Conservation (phyloP, 2,888 invertebrate species). For the Archaeoteleia sp. region DNA sequence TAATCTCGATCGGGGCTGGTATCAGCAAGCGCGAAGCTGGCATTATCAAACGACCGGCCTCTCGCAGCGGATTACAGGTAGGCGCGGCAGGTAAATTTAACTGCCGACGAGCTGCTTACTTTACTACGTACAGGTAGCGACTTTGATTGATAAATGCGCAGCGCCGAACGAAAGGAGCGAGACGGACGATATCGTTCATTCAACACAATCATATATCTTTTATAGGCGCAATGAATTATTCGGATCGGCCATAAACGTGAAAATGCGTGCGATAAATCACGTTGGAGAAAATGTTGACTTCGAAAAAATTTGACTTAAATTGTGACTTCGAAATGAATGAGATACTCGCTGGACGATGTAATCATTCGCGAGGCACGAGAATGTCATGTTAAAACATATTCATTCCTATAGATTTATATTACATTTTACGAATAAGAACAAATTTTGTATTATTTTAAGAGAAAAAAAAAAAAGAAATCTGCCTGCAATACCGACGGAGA, state of each 20-base stretch:
- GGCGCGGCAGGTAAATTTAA: constrained; percentile 26
- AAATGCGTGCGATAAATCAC: constrained; percentile 31
- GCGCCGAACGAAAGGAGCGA: constrained; percentile 16
- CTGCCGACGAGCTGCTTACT: constrained; percentile 11
- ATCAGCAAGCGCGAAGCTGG: constrained; percentile 20
- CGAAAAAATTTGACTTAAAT: too few relatives aligned
- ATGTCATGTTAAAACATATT: too few relatives aligned
- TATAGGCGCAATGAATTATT: constrained; percentile 34
- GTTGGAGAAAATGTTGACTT: neutral
- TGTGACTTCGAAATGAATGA: neutral
- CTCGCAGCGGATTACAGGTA: constrained; percentile 22
- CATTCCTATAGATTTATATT: too few relatives aligned
- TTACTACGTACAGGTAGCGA: constrained; percentile 24
- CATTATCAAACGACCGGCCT: constrained; percentile 21
- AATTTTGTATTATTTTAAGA: too few relatives aligned
- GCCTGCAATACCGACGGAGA: too few relatives aligned
- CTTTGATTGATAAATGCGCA: constrained; percentile 37
- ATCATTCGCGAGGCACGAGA: too few relatives aligned
- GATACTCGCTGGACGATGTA: neutral
- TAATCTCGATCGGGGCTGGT: constrained; percentile 22
- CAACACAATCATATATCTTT: constrained; percentile 37
- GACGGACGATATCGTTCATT: constrained; percentile 19
- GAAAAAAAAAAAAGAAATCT: too few relatives aligned
- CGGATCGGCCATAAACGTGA: constrained; percentile 21
- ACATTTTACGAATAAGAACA: too few relatives aligned